Conservation (phyloP, 1,140 invertebrate genomes). For the Drosophila jambulina region DNA sequence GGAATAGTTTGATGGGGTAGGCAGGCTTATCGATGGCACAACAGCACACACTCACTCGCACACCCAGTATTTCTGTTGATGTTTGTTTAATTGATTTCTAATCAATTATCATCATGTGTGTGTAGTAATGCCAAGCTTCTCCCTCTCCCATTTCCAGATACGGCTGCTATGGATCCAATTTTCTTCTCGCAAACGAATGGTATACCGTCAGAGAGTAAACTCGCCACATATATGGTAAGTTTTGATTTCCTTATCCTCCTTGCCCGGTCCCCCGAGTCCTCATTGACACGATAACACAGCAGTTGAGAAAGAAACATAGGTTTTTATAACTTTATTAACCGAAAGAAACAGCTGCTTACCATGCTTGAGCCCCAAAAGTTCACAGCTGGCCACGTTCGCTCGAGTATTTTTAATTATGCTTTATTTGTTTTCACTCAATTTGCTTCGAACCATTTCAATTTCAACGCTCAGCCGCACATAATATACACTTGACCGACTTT, state of each 20-base stretch:
- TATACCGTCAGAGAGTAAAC: conserved; percentile 93
- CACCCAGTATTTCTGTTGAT: conserved; percentile 51
- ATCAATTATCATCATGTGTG: conserved; percentile 57
- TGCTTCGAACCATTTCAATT: conserved; percentile 68
- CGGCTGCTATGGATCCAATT: conserved; percentile 86
- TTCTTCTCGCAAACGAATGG: conserved; percentile 89
- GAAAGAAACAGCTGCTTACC: conserved; percentile 23
- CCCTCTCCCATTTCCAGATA: conserved; percentile 65
- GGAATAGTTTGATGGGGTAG: conserved; percentile 9
- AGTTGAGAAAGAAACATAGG: background rate
- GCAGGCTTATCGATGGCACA: conserved; percentile 19
- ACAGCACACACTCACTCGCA: background rate
- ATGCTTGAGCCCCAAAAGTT: conserved; percentile 11
- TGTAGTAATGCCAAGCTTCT: conserved; percentile 9
- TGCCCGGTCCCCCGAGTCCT: background rate
- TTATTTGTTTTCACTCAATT: conserved; percentile 79
- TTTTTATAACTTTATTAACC: background rate
- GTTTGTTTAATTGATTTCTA: conserved; percentile 80
- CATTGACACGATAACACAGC: conserved; percentile 5
- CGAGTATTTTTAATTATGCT: conserved; percentile 66
- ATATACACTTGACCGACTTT: conserved; percentile 69
- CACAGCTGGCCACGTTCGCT: conserved; percentile 54
- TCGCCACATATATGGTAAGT: conserved; percentile 93
- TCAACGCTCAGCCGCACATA: conserved; percentile 55
- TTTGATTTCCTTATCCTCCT: background rate